Evolutionary conservation across 2,113 vertebrate species (phyloP), one percentile per base, ranked within the genome.

Genomic region (Chrysochloris asiatica): DNA sequence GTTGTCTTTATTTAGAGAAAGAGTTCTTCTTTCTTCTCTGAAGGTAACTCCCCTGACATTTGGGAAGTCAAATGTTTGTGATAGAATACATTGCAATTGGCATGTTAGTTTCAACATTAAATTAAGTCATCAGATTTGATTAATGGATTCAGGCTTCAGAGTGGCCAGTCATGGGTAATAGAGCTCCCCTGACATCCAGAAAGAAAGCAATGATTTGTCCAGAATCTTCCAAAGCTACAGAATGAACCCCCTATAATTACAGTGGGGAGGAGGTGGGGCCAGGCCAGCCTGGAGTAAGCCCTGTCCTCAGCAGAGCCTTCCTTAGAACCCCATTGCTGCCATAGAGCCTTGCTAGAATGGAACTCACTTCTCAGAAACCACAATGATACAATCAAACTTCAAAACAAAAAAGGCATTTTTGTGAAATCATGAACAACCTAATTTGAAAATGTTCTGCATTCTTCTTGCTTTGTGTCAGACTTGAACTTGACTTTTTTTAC

Each of bases 101-200:
- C 67, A 52, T 4, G 24, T 72, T 93, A 75, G 24, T 75, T 73
- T 86, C 77, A 69, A 72, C 59, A 76, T 47, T 80, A 76, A 86
- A 77, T 50, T 69, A 81, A 94, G 65, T 54, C 86, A 56, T 81
- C 81, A 72, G 86, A 71, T 50, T 80, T 80, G 82, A 91, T 63
- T 80, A n/a, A 79, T 77, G 38, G 73, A 56, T 50, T 52, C 28
- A n/a, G 48, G 65, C 45, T 82, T 69, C 89, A 86, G 65, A 81
- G 54, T 43, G 50, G 9, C 3, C 4, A 73, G 61, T n/a, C 38
- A 6, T 14, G 14, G 22, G 52, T 30, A 45, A 14, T 11, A 14
- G 38, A 69, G 38, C 59, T 89, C 56, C 56, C 11, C 72, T 71
- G 86, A 50, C 38, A n/a, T 52, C 73, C 50, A 89, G 56, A 79